Evolutionary conservation across 1,140 invertebrate genomes (phyloP).

Genomic region (Centruroides sculpturatus): DNA sequence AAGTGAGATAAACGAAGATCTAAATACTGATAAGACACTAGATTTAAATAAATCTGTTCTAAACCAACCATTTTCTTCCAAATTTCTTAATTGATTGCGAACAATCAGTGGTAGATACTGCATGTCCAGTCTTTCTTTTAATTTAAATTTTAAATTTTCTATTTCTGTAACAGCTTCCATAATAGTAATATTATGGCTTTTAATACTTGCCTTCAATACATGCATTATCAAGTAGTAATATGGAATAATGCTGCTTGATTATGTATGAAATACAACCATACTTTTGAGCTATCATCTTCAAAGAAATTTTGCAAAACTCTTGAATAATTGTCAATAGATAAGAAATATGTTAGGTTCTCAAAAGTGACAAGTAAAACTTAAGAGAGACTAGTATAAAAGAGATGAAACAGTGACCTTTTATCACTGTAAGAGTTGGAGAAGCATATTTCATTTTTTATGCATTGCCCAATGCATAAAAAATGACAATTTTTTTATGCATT

Average conservation of each 20-base stretch:
- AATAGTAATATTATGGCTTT: not conserved
- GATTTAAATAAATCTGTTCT: not conserved
- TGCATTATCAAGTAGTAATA: too few species aligned
- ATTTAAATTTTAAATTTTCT: not conserved
- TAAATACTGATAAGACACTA: not conserved
- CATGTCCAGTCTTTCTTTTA: not conserved
- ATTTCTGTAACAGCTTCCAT: not conserved
- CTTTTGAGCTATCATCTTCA: constrained; percentile 1
- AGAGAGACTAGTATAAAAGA: too few species aligned
- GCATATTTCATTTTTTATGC: too few species aligned
- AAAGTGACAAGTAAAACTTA: too few species aligned
- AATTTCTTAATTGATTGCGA: not conserved
- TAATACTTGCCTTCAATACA: not conserved
- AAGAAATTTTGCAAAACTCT: constrained; percentile 10
- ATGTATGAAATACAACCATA: not conserved
- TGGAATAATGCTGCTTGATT: not conserved
- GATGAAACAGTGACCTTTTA: too few species aligned
- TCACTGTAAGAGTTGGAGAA: too few species aligned
- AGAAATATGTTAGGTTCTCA: too few species aligned
- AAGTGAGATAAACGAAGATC: not conserved
- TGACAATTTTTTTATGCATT: too few species aligned
- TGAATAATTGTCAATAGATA: constrained; percentile 7
- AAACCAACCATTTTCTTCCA: not conserved
- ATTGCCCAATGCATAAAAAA: too few species aligned
- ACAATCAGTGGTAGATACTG: not conserved